These are phyloP conservation scores for Aeoliscus strigatus DNA, from an alignment of 2,797 vertebrate genomes.

Conservation along the genomic window DNA sequence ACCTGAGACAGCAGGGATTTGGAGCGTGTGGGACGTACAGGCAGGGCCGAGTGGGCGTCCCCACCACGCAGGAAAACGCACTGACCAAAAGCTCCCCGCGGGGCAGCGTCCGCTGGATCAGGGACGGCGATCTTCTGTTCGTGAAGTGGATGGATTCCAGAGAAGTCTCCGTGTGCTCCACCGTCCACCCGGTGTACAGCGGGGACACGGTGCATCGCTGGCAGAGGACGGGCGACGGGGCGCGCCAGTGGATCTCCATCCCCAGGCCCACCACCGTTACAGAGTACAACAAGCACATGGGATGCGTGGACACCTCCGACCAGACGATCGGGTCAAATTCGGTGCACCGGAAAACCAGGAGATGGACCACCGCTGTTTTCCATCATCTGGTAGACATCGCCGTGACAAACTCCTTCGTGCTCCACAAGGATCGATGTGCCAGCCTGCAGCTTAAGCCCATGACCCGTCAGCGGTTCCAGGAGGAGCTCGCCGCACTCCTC, in stretches of 20 bases:
- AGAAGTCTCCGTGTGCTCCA: slow-evolving; percentile 9
- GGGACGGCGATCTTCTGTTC: background rate
- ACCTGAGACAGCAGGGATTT: slow-evolving; percentile 6
- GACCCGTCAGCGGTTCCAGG: no score
- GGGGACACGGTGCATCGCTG: background rate
- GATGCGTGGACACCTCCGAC: slow-evolving; percentile 2
- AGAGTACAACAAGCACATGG: slow-evolving; percentile 11
- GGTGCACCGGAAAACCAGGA: slow-evolving; percentile 4
- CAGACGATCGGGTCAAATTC: slow-evolving; percentile 2
- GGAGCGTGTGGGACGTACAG: slow-evolving; percentile 8
- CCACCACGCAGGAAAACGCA: slow-evolving; percentile 7
- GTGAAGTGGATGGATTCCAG: slow-evolving; percentile 9
- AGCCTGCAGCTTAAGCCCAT: background rate
- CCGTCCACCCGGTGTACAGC: background rate
- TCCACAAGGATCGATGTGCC: background rate
- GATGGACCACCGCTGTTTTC: slow-evolving; percentile 8
- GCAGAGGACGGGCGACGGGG: background rate
- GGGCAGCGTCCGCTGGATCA: slow-evolving; percentile 2
- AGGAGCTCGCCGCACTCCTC: no score
- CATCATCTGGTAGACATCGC: slow-evolving; percentile 13
- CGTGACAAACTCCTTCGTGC: background rate
- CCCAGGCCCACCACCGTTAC: background rate
- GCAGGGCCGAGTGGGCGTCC: background rate
- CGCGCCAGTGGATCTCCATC: background rate
- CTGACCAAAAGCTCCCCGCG: background rate